Evolutionary conservation across 2,797 vertebrate species (phyloP), one percentile per base, ranked within the genome.

Genomic region (Silurus aristotelis): DNA sequence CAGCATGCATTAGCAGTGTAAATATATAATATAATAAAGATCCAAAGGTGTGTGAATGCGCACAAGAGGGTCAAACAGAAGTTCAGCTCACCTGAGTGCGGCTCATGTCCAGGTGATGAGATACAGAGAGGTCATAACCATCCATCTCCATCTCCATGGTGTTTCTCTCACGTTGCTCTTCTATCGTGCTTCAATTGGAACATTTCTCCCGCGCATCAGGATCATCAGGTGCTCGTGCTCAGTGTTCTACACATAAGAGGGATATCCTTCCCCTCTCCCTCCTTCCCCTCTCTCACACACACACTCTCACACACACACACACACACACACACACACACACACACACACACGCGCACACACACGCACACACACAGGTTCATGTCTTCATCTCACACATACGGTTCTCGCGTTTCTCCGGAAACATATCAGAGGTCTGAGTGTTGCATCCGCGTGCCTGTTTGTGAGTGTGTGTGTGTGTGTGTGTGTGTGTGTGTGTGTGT

Each of bases 21-120:
- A n/a, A 15, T 38, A 6, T 17, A 1, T 71, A 3, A 15, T 22
- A 19, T 5, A 43, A 10, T 43, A 70, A 70, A 71, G 20, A 25
- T 22, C 55, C 15, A 20, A 46, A 55, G 72, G 15, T n/a, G 72
- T 46, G 20, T n/a, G 43, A n/a, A 4, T 43, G 38, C 38, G 6
- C 5, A 12, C 48, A 20, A 73, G 46, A n/a, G 70, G 12, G 43
- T 46, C 22, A 25, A 72, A 72, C 9, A 14, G 70, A 75, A 46
- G 56, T 20, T 38, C 15, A 76, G n/a, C 73, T 76, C 55, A 77
- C 75, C 75, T 77, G 17, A 77, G 55, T 60, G 75, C 55, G 20
- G 75, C 17, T 77, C 75, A 77, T 75, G 72, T 75, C 22, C n/a
- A 75, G n/a, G 14, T 75, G n/a, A 75, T 52, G 14, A 3, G 46